Percentiles rank a stretch among this genome's conserved stretches.
phyloP scores from a whole-genome alignment of 2,113 vertebrate genomes.

The Nibea albiflora region DNA sequence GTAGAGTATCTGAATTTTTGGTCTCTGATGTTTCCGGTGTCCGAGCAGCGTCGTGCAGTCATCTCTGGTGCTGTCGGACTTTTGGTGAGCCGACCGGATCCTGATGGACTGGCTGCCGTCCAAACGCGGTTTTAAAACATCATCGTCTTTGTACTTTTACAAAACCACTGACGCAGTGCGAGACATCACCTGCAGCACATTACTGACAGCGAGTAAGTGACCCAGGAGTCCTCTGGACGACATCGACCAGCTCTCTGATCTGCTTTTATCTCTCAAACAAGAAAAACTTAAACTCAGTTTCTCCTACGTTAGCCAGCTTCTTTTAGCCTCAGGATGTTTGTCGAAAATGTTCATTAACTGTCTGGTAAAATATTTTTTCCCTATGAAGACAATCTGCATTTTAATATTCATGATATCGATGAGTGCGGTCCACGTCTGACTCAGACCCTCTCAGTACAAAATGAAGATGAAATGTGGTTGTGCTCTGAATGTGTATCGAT shows the following conservation, averaged over 20 bases:
- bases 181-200: background rate
- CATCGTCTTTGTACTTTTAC: background rate
- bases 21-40: no score
- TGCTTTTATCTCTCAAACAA: background rate
- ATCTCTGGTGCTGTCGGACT: no score
- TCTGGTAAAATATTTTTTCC: background rate
- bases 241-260: background rate
- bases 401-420: background rate
- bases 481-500: slow-evolving; percentile 3
- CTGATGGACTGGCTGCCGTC: no score
- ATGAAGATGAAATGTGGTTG: background rate
- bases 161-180: background rate
- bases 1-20: no score
- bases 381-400: background rate
- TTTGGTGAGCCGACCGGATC: no score
- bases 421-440: background rate
- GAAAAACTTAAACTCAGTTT: background rate
- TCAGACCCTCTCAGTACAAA: background rate
- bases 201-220: background rate
- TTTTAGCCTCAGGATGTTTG: background rate
- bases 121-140: no score
- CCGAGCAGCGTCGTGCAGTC: no score
- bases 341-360: background rate
- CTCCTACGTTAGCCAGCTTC: background rate
- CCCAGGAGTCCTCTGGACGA: background rate